Base-by-base conservation (phyloP, 2,888 invertebrate genomes). In the Sepioteuthis lessoniana region DNA sequence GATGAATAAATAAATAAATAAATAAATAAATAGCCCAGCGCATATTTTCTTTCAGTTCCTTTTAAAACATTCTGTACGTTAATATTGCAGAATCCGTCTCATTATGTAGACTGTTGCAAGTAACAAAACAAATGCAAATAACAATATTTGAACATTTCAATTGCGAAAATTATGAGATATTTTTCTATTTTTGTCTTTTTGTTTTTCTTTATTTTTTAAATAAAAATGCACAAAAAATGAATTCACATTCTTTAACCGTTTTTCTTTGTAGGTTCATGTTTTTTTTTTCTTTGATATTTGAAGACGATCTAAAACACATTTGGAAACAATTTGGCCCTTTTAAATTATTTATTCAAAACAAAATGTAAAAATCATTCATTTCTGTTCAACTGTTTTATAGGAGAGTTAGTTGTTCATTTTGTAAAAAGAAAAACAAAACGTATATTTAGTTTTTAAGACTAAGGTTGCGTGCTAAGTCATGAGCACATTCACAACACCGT, bases 401-500 rank as follows among this genome's bases (percentile, higher is more conserved):
- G n/a, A n/a, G 90, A 42, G 42, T 42, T 42, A 42, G 35, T 90
- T n/a, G 3, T 91, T 91, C 42, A 28, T 91, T 91, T 42, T 91
- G 37, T 38, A 8, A 38, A 91, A 46, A 91, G 37, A 91, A 10
- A 37, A 91, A n/a, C n/a, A 21, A 50, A 50, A 10, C 10, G 10
- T 50, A 42, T 42, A 50, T 60, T 7, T 28, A 60, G 13, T 25
- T 19, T 60, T 76, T 0, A 8, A 31, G 31, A 55, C n/a, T n/a
- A 76, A 76, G 60, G 25, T 60, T 28, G 28, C 42, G 92, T 35
- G 31, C 92, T 31, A 55, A 5, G 25, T 55, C 55, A 25, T 21
- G 25, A 93, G 47, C 55, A 93, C 91, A 90, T 42, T 92, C 92
- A 92, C 92, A 92, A 92, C 92, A 92, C 92, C 46, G 31, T 92